Evolutionary conservation across 35 echinoderm and acorn worm genomes (phyloP).

Genomic region (Hemicentrotus pulcherrimus): DNA sequence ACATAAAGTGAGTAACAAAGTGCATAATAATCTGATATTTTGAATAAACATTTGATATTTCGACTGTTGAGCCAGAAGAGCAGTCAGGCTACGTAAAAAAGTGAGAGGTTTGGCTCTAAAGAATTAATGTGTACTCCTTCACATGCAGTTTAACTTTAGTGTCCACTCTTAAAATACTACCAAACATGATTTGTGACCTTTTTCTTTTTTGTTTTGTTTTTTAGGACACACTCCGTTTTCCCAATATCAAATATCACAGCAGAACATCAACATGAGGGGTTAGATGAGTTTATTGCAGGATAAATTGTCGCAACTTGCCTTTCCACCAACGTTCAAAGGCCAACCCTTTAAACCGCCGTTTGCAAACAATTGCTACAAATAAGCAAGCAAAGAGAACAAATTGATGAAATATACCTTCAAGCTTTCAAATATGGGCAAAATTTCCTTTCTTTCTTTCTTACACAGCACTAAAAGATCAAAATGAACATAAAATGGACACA

Average conservation of each 20-base stretch:
- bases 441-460: constrained; percentile 6
- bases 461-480: constrained; percentile 24
- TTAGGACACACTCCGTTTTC: neutral
- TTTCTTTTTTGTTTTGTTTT: neutral
- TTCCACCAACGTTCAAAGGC: neutral
- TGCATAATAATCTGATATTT: too few relatives aligned
- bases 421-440: constrained; percentile 3
- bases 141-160: too few relatives aligned
- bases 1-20: too few relatives aligned
- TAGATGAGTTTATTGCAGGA: neutral
- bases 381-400: neutral
- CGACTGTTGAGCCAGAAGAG: too few relatives aligned
- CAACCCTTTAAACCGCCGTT: neutral
- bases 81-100: too few relatives aligned
- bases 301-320: neutral
- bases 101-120: too few relatives aligned
- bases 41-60: too few relatives aligned
- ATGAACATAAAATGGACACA: neutral
- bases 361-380: constrained; percentile 8
- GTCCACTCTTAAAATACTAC: too few relatives aligned
- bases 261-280: neutral
- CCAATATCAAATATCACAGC: neutral
- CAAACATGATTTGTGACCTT: too few relatives aligned
- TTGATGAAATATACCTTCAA: neutral
- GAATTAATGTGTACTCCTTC: too few relatives aligned